Conservation (phyloP, 2,797 vertebrate species). For the Sternotherus odoratus region DNA sequence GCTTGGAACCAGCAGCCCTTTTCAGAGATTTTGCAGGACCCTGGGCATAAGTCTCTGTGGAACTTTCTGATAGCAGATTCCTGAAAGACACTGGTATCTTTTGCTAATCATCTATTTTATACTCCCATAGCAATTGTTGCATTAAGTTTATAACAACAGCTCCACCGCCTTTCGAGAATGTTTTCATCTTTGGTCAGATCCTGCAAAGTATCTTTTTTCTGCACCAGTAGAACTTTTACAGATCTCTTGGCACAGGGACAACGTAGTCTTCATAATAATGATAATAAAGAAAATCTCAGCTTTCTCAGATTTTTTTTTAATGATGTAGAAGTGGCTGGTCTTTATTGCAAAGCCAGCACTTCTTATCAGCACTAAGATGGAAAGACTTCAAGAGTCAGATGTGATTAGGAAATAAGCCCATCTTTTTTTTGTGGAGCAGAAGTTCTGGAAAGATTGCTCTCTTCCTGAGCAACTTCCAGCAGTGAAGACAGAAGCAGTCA, state of each 20-base stretch:
- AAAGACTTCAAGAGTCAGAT: neutral
- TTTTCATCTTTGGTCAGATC: slow-evolving; percentile 8
- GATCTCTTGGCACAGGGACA: slow-evolving; percentile 29
- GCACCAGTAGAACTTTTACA: slow-evolving; percentile 46
- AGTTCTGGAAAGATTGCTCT: neutral
- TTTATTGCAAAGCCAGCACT: neutral
- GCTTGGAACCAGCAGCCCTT: neutral
- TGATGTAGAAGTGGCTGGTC: neutral
- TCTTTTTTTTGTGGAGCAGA: neutral
- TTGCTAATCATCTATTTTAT: neutral
- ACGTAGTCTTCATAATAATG: slow-evolving; percentile 44
- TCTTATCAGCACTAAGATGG: neutral
- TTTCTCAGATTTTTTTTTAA: neutral
- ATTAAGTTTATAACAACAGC: slow-evolving; percentile 43
- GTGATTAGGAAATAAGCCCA: neutral
- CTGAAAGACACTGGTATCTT: neutral
- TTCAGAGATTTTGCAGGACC: no score
- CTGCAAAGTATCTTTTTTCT: slow-evolving; percentile 47
- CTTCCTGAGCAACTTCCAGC: neutral
- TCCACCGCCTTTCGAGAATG: slow-evolving; percentile 26
- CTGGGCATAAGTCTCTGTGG: neutral
- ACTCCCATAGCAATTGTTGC: neutral
- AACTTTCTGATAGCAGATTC: neutral
- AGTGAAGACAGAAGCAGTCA: neutral
- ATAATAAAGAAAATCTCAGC: no score